Conservation (phyloP, 2,888 invertebrate genomes). For the Caenorhabditis wallacei region DNA sequence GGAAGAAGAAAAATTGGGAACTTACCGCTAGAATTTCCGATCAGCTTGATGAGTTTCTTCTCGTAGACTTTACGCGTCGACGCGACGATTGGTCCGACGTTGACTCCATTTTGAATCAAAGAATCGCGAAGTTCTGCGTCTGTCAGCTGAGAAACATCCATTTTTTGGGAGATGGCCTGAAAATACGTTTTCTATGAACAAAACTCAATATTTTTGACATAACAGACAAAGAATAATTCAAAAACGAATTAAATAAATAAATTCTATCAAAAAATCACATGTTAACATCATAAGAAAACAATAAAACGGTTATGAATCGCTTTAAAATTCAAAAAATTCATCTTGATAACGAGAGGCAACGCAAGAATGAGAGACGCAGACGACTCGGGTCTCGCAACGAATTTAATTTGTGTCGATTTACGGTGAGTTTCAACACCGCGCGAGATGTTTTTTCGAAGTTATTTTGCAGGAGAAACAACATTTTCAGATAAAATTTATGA, state of each 20-base stretch:
- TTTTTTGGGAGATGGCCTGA: conserved; percentile 37
- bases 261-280: neutral
- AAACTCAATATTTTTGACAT: no score
- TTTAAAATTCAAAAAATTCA: conserved; percentile 10
- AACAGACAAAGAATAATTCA: neutral
- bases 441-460: neutral
- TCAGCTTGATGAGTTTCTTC: conserved; percentile 51
- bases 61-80: conserved; percentile 54
- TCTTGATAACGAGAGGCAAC: conserved; percentile 14
- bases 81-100: conserved; percentile 51
- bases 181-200: no score
- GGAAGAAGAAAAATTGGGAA: neutral
- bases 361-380: conserved; percentile 37
- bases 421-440: conserved; percentile 1
- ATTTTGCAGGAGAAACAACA: neutral
- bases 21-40: conserved; percentile 23
- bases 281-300: neutral
- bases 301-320: no score
- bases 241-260: neutral
- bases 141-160: conserved; percentile 46
- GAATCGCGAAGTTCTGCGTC: conserved; percentile 47
- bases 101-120: conserved; percentile 32
- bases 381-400: conserved; percentile 35
- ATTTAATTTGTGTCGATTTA: conserved; percentile 42
- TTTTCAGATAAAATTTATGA: neutral